Evolutionary conservation across 2,888 invertebrate species (phyloP).

Genomic region (Megalurothrips usitatus): DNA sequence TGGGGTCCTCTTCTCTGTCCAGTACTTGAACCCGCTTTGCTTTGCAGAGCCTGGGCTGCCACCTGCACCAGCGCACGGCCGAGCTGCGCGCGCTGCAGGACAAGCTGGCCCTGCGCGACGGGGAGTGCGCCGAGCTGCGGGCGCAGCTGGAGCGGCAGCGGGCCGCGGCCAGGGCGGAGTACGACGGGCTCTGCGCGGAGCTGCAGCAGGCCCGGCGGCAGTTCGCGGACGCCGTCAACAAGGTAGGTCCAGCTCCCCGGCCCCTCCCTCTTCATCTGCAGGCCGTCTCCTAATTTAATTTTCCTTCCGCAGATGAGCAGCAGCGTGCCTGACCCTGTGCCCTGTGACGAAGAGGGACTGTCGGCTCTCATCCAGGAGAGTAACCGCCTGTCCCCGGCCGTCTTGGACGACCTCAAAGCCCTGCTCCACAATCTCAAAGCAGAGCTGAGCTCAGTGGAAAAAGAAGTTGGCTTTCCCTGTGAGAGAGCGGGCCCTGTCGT

Average conservation of each 20-base stretch:
- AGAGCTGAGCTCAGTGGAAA: not conserved
- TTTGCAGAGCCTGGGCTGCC: not conserved
- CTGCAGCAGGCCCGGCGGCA: slow-evolving; percentile 11
- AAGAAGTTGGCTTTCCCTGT: not conserved
- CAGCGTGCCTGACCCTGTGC: not conserved
- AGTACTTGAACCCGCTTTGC: not conserved
- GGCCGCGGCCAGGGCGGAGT: not conserved
- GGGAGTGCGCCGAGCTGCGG: not conserved
- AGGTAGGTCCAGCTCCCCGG: not conserved
- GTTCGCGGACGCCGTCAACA: not conserved
- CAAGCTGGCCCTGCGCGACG: not conserved
- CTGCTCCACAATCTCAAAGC: slow-evolving; percentile 5
- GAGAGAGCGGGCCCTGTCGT: not conserved
- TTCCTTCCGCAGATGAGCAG: not conserved
- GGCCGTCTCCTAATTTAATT: not conserved
- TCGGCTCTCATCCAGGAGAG: not conserved
- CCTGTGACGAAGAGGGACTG: not conserved
- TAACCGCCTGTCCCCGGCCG: not conserved
- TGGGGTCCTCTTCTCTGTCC: too few relatives aligned
- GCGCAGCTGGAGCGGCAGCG: slow-evolving; percentile 4
- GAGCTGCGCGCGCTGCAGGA: slow-evolving; percentile 10
- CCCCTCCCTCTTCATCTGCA: too few relatives aligned
- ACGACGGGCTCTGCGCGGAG: not conserved
- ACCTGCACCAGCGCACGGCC: not conserved
- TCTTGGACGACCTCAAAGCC: not conserved